Conservation (phyloP, 2,888 invertebrate species). For the Hirudinaria manillensis region DNA sequence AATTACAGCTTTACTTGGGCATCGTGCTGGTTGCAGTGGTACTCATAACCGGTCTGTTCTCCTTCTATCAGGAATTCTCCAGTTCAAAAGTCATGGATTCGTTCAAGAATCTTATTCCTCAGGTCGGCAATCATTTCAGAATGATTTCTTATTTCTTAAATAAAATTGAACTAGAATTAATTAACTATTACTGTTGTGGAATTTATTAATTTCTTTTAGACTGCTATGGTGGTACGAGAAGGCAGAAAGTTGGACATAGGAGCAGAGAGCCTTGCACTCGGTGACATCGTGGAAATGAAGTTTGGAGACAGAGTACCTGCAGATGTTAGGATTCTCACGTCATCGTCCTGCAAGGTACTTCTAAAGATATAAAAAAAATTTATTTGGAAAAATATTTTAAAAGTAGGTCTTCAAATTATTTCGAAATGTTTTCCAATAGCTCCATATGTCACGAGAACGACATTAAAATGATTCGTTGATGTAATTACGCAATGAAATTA, state of each 20-base stretch:
- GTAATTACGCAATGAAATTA: no score
- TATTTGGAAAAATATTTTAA: not conserved
- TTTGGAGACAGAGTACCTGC: conserved; percentile 32
- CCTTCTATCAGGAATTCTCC: conserved; percentile 29
- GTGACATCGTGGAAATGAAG: conserved; percentile 31
- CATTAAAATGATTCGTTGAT: not conserved
- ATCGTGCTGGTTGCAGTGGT: conserved; percentile 30
- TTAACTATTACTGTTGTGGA: no score
- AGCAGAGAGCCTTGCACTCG: conserved; percentile 27
- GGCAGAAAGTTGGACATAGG: conserved; percentile 14
- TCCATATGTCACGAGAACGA: not conserved
- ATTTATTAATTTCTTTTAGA: not conserved
- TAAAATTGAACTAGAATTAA: no score
- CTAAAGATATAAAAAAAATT: not conserved
- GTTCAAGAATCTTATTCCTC: conserved; percentile 30
- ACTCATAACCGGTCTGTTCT: conserved; percentile 28
- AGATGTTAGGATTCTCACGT: conserved; percentile 21
- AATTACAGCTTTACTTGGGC: conserved; percentile 31
- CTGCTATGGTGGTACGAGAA: conserved; percentile 29
- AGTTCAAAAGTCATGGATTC: conserved; percentile 33
- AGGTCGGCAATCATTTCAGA: conserved; percentile 9
- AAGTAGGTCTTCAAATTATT: no score
- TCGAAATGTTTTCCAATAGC: no score
- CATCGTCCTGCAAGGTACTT: conserved; percentile 26
- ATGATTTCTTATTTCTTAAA: no score